phyloP scores from a whole-genome alignment of 2,113 vertebrate species.

The Tautogolabrus adspersus region DNA sequence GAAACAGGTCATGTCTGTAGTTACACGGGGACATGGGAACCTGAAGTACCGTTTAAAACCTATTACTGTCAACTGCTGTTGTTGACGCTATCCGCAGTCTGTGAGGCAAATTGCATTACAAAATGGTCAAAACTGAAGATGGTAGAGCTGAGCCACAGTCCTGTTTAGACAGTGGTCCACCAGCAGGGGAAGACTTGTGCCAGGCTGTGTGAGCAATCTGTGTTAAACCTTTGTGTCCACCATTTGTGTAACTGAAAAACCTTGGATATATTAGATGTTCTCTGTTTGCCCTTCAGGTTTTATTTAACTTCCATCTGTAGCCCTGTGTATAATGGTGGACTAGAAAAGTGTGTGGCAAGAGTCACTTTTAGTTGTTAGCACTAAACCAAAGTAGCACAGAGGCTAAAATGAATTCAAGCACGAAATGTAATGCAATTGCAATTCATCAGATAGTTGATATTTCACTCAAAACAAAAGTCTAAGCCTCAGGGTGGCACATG shows the following conservation, averaged over 20 bases:
- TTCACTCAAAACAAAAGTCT: too few species aligned
- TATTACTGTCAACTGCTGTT: neutral
- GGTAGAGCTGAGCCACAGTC: neutral
- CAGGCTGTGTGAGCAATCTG: neutral
- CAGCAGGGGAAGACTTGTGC: slow-evolving; percentile 53
- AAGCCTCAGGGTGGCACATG: too few species aligned
- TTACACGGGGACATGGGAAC: slow-evolving; percentile 12
- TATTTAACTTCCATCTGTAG: neutral
- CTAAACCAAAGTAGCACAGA: too few species aligned
- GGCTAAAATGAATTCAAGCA: too few species aligned
- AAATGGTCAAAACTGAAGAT: neutral
- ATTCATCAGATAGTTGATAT: too few species aligned
- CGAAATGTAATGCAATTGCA: too few species aligned
- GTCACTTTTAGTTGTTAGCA: too few species aligned
- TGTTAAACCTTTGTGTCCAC: neutral
- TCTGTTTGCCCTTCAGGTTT: neutral
- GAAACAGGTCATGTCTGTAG: slow-evolving; percentile 13
- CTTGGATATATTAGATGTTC: neutral
- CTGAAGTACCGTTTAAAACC: slow-evolving; percentile 3
- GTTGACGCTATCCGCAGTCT: neutral
- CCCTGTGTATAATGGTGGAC: neutral
- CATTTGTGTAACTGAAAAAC: neutral
- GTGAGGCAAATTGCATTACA: neutral
- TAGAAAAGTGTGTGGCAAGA: neutral
- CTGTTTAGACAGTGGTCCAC: neutral